Evolutionary conservation across 1,140 invertebrate species (phyloP).

Genomic region (Parasteatoda tepidariorum): DNA sequence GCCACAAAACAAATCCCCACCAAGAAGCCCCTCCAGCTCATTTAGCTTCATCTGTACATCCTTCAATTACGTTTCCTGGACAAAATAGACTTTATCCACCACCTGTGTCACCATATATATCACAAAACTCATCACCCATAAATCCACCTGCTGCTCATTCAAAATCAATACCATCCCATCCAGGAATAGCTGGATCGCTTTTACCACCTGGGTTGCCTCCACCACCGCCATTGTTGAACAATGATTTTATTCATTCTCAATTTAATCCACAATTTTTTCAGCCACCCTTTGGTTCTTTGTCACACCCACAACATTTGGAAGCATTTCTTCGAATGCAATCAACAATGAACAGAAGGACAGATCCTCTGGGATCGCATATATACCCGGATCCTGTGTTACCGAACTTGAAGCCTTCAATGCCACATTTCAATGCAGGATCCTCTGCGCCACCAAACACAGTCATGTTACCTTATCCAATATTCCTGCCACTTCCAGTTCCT

Average conservation of each 20-base stretch:
- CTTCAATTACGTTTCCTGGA: neutral
- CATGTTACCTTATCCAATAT: constrained; percentile 60
- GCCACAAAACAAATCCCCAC: neutral
- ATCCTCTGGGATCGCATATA: neutral
- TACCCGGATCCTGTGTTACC: constrained; percentile 33
- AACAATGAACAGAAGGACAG: neutral
- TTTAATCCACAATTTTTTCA: constrained; percentile 8
- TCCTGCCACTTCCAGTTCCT: constrained; percentile 60
- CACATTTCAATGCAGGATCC: neutral
- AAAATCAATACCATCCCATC: neutral
- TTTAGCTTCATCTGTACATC: constrained; percentile 9
- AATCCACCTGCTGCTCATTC: constrained; percentile 35
- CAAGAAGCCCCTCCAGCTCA: constrained; percentile 38
- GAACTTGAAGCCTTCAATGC: neutral
- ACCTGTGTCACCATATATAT: neutral
- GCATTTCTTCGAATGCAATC: constrained; percentile 47
- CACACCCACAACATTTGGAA: constrained; percentile 51
- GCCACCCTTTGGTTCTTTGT: neutral
- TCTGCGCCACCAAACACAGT: constrained; percentile 41
- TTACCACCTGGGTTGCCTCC: constrained; percentile 27
- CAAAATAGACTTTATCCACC: constrained; percentile 10
- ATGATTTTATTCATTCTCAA: constrained; percentile 4
- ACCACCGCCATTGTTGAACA: constrained; percentile 29
- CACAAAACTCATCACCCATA: neutral
- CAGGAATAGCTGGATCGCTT: neutral